A percentile compares a stretch with the other conserved stretches of the same genome.
phyloP scores from a whole-genome alignment of 2,797 vertebrate genomes.

The Poeciliopsis gracilis region DNA sequence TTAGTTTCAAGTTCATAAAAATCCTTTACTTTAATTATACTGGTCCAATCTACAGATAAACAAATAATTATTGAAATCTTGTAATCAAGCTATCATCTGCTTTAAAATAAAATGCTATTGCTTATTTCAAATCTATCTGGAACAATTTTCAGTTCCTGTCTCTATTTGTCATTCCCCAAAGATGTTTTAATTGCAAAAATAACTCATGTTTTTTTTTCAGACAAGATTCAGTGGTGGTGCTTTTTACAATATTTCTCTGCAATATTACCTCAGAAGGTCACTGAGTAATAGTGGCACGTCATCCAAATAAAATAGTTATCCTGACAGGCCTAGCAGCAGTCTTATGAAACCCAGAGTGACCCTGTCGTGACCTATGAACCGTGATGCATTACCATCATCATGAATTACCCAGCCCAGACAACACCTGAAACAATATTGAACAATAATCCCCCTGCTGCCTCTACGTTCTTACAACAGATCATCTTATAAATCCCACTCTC shows the following conservation, averaged over 20 bases:
- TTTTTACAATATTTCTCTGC: background rate
- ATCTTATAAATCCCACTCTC: slow-evolving; percentile 54
- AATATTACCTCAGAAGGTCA: slow-evolving; percentile 3
- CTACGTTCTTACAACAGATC: slow-evolving; percentile 63
- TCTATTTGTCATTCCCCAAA: background rate
- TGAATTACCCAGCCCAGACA: slow-evolving; percentile 59
- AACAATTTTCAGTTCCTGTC: background rate
- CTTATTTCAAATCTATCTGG: background rate
- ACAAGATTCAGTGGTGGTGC: background rate
- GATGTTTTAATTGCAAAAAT: background rate
- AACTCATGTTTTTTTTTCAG: background rate
- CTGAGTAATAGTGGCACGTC: slow-evolving; percentile 1
- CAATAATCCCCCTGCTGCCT: slow-evolving; percentile 65
- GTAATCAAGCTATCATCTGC: background rate
- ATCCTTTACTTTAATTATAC: background rate
- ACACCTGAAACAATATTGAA: slow-evolving; percentile 66
- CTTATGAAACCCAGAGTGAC: slow-evolving; percentile 55
- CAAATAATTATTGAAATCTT: background rate
- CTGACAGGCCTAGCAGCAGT: slow-evolving; percentile 14
- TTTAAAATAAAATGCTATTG: background rate
- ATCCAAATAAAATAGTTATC: background rate
- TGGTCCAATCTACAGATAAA: background rate
- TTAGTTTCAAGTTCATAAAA: background rate
- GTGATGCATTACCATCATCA: slow-evolving; percentile 69
- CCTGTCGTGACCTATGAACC: slow-evolving; percentile 61